Conservation (phyloP, 2,888 invertebrate genomes). For the Hypercompe scribonia region DNA sequence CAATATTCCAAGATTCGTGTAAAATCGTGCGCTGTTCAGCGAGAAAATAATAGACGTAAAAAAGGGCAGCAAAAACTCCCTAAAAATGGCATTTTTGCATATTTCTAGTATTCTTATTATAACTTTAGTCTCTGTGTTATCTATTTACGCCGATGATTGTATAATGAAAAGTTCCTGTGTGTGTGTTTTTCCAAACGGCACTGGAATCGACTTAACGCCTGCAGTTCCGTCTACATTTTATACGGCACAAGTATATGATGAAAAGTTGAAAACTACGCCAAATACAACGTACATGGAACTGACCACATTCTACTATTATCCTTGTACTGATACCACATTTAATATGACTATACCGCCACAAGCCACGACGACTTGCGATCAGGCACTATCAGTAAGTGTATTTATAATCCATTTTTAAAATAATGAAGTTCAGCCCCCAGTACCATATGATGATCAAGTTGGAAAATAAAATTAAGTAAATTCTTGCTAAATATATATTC, state of each 20-base stretch:
- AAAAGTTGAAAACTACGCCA: constrained; percentile 4
- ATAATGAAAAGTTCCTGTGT: constrained; percentile 71
- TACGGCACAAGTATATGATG: constrained; percentile 55
- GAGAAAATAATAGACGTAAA: constrained; percentile 11
- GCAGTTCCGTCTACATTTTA: constrained; percentile 66
- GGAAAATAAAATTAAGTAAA: constrained; percentile 20
- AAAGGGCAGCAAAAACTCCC: constrained; percentile 2
- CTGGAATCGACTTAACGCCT: constrained; percentile 78
- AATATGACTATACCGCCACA: constrained; percentile 47
- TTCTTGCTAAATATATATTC: not conserved
- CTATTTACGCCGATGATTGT: constrained; percentile 67
- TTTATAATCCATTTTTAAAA: not conserved
- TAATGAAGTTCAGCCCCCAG: not conserved
- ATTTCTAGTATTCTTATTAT: constrained; percentile 50
- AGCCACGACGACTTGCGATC: constrained; percentile 58
- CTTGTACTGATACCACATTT: constrained; percentile 70
- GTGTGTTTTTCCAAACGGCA: constrained; percentile 81
- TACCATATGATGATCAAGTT: not conserved
- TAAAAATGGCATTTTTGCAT: constrained; percentile 54
- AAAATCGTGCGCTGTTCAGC: not conserved
- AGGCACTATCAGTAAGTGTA: constrained; percentile 68
- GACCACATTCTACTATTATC: constrained; percentile 76
- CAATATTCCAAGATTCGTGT: not conserved
- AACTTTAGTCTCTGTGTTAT: constrained; percentile 47
- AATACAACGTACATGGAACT: constrained; percentile 51